phyloP scores from a whole-genome alignment of 2,888 invertebrate species.

The Elysia crispata region DNA sequence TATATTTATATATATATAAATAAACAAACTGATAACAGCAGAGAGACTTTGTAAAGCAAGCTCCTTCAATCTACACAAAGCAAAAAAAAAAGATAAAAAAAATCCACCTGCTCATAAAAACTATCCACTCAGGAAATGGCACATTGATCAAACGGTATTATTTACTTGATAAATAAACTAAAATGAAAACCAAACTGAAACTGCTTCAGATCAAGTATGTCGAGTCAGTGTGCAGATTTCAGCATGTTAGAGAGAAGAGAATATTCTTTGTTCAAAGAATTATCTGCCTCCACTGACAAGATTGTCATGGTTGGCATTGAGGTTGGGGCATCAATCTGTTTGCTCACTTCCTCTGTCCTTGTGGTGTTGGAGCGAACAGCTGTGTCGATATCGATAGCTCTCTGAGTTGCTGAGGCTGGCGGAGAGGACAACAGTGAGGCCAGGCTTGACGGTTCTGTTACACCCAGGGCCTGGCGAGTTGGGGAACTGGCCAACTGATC shows the following conservation, averaged over 20 bases:
- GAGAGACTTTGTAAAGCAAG: neutral
- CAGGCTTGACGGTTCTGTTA: neutral
- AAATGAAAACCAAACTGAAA: neutral
- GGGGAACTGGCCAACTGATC: neutral
- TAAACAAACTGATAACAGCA: no score
- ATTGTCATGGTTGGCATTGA: neutral
- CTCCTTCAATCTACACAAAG: neutral
- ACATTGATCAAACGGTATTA: no score
- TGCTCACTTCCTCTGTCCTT: neutral
- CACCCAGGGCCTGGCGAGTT: neutral
- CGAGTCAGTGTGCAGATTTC: conserved; percentile 41
- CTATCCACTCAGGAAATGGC: no score
- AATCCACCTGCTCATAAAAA: no score
- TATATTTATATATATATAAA: no score
- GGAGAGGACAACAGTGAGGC: neutral
- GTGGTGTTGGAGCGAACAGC: neutral
- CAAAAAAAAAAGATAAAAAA: neutral
- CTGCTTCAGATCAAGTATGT: neutral
- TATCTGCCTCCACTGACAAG: conserved; percentile 2
- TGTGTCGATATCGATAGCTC: neutral
- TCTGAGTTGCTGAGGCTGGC: neutral
- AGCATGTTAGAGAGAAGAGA: conserved; percentile 45
- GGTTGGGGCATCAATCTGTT: neutral
- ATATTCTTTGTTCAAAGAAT: conserved; percentile 43
- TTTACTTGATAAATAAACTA: neutral